These are phyloP conservation scores for Brachyptera putata DNA, from an alignment of 2,888 invertebrate genomes.

Conservation along the genomic window DNA sequence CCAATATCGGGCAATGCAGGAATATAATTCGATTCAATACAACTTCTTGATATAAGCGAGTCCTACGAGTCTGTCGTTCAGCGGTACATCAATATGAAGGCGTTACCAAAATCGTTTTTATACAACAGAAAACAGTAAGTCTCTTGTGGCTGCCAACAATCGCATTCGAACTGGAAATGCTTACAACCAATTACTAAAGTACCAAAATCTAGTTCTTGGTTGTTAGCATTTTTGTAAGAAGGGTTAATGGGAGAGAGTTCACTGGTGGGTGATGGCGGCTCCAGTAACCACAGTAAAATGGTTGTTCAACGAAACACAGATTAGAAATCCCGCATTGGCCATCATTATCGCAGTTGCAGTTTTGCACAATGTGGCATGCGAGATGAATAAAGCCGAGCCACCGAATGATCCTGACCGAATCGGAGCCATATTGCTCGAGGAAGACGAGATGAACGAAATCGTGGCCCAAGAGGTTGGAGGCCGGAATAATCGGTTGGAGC, in stretches of 20 bases:
- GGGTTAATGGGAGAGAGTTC: constrained; percentile 8
- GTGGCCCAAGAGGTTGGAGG: not conserved
- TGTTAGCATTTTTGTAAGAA: too few species aligned
- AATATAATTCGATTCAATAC: too few species aligned
- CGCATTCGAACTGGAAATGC: too few species aligned
- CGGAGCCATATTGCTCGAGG: not conserved
- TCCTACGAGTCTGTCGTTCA: too few species aligned
- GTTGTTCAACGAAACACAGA: constrained; percentile 14
- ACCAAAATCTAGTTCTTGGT: too few species aligned
- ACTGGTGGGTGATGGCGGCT: constrained; percentile 21
- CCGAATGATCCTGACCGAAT: constrained; percentile 5
- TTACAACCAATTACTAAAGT: too few species aligned
- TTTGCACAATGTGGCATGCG: constrained; percentile 20
- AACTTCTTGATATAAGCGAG: too few species aligned
- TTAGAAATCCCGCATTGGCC: constrained; percentile 13
- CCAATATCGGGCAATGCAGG: too few species aligned
- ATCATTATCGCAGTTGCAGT: constrained; percentile 22
- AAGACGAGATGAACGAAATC: not conserved
- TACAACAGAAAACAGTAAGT: too few species aligned
- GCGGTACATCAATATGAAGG: too few species aligned
- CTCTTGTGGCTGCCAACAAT: too few species aligned
- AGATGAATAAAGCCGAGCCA: constrained; percentile 5
- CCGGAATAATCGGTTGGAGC: constrained; percentile 8
- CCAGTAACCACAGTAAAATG: constrained; percentile 9
- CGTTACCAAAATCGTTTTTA: too few species aligned